A percentile compares a stretch with the other conserved stretches of the same genome.
Evolutionary conservation across 1,140 invertebrate species (phyloP).

Genomic region (Leucophenga varia): DNA sequence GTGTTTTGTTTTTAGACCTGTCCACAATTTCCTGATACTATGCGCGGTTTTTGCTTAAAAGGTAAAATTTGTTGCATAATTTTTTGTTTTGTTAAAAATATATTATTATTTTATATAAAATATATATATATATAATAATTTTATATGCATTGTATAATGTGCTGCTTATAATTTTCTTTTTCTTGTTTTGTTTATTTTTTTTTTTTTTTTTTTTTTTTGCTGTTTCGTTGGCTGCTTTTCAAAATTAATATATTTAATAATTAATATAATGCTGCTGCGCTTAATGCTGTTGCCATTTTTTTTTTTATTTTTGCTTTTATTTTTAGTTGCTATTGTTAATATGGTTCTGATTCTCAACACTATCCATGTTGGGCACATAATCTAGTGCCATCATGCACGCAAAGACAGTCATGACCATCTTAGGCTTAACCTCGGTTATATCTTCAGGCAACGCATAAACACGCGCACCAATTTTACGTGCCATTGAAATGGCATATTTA

Average conservation of each 20-base stretch:
- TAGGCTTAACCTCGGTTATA: constrained; percentile 96
- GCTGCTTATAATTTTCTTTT: constrained; percentile 7
- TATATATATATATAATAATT: no score
- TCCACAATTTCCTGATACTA: no score
- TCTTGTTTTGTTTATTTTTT: constrained; percentile 1
- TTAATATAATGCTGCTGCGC: constrained; percentile 17
- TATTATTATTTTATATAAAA: no score
- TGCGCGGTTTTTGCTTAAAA: no score
- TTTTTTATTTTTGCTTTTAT: constrained; percentile 20
- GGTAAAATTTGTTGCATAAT: no score
- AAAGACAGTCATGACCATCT: constrained; percentile 99
- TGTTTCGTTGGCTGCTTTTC: no score
- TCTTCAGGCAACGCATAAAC: constrained; percentile 99
- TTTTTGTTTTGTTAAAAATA: no score
- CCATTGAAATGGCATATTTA: constrained; percentile 98
- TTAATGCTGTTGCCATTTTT: constrained; percentile 17
- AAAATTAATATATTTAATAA: constrained; percentile 13
- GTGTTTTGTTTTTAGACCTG: no score
- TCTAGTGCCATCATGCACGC: constrained; percentile 97
- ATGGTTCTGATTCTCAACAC: constrained; percentile 52
- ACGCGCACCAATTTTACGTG: constrained; percentile 92
- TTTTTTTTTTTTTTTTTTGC: constrained; percentile 9
- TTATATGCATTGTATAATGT: no score
- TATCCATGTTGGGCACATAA: constrained; percentile 86
- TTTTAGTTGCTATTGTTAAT: constrained; percentile 39